Base-by-base conservation (phyloP, 1,140 invertebrate genomes). In the Ooceraea biroi region DNA sequence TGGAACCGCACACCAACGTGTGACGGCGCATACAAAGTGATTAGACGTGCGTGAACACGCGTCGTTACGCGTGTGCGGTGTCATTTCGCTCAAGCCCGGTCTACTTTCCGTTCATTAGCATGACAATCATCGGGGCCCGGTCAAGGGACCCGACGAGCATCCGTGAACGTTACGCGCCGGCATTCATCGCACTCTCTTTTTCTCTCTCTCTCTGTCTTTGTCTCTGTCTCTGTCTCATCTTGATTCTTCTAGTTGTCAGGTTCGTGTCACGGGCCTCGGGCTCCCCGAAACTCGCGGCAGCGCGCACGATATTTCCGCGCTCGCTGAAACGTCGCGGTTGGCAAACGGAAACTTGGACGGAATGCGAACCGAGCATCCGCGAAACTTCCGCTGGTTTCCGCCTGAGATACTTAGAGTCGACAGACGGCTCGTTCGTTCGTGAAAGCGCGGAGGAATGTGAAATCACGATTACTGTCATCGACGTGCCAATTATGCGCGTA, bases 221-320 rank as follows among this genome's bases (percentile, higher is more conserved):
- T n/a, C n/a, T n/a, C n/a, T n/a, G n/a, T n/a, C 84, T 83, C 83
- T 65, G 74, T 91, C 83, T 90, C 89, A 84, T 65, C 89, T 91
- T 87, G 88, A 90, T 90, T 86, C 85, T 77, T 88, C 78, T 84
- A 2, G 2, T 36, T 61, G 73, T 89, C 90, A 91, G 87, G 90
- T 84, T 87, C 88, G 90, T 90, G 58, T 48, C 57, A 27, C 41
- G 57, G 25, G 65, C 83, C 78, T 27, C 14, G 27, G 25, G 63
- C 10, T 19, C 72, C 83, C 71, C 68, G 58, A 77, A 85, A 12
- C n/a, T 60, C n/a, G 12, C 27, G 44, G 41, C 48, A 52, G 52
- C 14, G 36, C 17, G 3, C 19, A 41, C n/a, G 11, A 68, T 52
- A 52, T 48, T 73, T 17, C 14, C 41, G 27, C 25, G 25, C 27